phyloP scores from a whole-genome alignment of 2,797 vertebrate genomes.

The Notamacropus eugenii region DNA sequence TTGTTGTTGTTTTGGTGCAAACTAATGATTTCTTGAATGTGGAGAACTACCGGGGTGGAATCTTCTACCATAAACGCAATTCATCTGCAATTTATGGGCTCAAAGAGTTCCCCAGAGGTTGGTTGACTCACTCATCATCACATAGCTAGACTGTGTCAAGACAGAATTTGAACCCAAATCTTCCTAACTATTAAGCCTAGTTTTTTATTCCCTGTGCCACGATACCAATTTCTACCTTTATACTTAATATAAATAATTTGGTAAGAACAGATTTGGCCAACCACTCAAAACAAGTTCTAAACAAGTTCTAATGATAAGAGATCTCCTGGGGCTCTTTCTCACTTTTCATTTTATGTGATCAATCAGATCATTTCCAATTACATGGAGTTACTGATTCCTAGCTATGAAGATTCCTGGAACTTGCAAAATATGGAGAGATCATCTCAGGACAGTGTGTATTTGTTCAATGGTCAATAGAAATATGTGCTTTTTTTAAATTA shows the following conservation, averaged over 20 bases:
- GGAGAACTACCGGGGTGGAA: background rate
- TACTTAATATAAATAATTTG: background rate
- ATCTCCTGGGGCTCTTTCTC: background rate
- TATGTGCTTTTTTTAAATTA: background rate
- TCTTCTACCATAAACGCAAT: background rate
- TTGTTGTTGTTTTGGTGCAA: background rate
- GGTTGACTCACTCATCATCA: background rate
- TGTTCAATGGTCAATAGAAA: background rate
- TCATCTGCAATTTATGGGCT: background rate
- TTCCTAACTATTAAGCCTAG: background rate
- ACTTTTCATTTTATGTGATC: background rate
- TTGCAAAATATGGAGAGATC: background rate
- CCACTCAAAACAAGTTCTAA: background rate
- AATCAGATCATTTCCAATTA: background rate
- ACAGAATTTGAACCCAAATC: background rate
- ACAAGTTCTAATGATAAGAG: background rate
- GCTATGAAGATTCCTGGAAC: background rate
- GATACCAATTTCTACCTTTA: background rate
- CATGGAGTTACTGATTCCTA: background rate
- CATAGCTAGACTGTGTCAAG: background rate
- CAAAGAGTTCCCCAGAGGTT: background rate
- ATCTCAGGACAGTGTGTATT: background rate
- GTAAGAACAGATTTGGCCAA: background rate
- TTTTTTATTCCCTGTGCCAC: background rate
- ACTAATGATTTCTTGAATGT: background rate